A percentile compares a stretch with the other conserved stretches of the same genome.
These are phyloP conservation scores for Orgyia antiqua DNA, from an alignment of 2,888 invertebrate genomes.

Conservation along the genomic window DNA sequence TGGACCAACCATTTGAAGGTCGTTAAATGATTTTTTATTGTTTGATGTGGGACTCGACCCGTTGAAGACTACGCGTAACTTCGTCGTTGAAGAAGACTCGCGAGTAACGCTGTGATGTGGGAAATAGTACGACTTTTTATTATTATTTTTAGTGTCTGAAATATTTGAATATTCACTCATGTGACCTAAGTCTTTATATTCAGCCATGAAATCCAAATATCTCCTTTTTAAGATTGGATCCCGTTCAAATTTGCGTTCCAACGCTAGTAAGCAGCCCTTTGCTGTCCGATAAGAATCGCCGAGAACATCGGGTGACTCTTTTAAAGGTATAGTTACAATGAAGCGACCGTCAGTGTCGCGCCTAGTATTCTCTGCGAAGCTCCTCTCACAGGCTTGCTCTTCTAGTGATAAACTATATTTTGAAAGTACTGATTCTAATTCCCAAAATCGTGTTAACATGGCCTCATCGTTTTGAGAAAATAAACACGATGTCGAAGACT, in stretches of 20 bases:
- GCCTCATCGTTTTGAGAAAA: too few species aligned
- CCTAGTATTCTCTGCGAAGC: too few species aligned
- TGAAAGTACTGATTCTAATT: too few species aligned
- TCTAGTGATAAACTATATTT: too few species aligned
- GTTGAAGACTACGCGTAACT: not conserved
- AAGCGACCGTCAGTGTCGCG: too few species aligned
- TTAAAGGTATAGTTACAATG: too few species aligned
- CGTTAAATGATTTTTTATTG: not conserved
- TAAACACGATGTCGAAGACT: too few species aligned
- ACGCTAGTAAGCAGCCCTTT: not conserved
- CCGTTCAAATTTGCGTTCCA: not conserved
- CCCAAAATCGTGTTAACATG: too few species aligned
- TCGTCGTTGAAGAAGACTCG: not conserved
- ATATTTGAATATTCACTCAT: not conserved
- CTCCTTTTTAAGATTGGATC: not conserved
- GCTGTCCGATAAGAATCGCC: not conserved
- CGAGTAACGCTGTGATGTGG: not conserved
- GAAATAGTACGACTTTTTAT: not conserved
- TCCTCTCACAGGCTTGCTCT: too few species aligned
- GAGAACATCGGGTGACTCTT: not conserved
- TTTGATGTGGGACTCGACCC: not conserved
- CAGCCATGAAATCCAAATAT: not conserved
- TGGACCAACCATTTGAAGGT: conserved; percentile 1
- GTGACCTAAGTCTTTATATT: not conserved
- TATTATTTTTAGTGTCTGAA: not conserved